Percentiles rank a stretch among this genome's conserved stretches.
Conservation (phyloP, 2,888 invertebrate genomes). For the Noctua pronuba region DNA sequence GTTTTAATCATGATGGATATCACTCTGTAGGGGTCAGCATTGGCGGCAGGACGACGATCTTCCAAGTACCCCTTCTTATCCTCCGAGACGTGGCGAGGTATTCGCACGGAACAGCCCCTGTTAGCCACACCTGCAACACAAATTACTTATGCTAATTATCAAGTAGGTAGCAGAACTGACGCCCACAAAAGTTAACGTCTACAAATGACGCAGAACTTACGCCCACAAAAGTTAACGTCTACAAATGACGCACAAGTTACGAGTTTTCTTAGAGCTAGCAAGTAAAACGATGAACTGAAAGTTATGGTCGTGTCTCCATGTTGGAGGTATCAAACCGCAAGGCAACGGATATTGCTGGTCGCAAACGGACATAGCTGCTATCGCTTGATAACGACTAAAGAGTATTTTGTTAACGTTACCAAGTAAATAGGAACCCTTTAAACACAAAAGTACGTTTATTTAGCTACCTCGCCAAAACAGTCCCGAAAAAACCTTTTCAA, state of each 20-base stretch:
- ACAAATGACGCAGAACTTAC: neutral
- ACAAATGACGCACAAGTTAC: neutral
- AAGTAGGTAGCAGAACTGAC: constrained; percentile 15
- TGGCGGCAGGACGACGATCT: constrained; percentile 95
- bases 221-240: constrained; percentile 13
- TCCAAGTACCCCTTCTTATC: constrained; percentile 94
- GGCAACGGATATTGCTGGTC: neutral
- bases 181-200: constrained; percentile 8
- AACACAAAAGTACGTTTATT: constrained; percentile 2
- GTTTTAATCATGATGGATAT: constrained; percentile 95
- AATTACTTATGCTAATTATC: constrained; percentile 36
- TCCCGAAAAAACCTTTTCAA: constrained; percentile 24
- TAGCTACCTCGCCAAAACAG: constrained; percentile 1
- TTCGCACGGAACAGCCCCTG: constrained; percentile 97
- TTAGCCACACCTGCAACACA: constrained; percentile 95
- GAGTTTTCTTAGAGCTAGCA: neutral
- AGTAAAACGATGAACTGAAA: constrained; percentile 14
- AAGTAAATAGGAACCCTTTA: constrained; percentile 6
- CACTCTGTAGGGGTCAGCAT: constrained; percentile 97
- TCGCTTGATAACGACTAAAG: neutral
- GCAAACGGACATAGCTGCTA: neutral
- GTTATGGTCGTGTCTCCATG: neutral
- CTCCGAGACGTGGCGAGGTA: constrained; percentile 97
- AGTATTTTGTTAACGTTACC: neutral
- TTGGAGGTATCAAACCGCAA: constrained; percentile 4